Conservation (phyloP, 2,888 invertebrate genomes). For the Odontocerum albicorne region DNA sequence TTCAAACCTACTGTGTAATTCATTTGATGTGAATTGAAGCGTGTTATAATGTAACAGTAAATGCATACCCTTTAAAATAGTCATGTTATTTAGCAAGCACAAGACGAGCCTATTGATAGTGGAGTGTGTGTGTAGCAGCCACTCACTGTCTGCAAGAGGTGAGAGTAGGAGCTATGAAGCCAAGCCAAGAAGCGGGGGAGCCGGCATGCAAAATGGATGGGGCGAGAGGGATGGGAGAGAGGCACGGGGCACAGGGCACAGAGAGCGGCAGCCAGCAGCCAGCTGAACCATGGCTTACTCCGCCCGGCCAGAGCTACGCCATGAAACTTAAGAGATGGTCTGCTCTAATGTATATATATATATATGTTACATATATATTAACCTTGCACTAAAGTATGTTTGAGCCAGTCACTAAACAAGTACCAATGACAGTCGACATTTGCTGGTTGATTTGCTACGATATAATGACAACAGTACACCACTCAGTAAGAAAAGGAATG, state of each 20-base stretch:
- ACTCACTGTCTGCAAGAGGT: conserved; percentile 18
- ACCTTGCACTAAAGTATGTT: neutral
- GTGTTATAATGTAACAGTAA: too few relatives aligned
- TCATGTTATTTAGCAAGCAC: too few relatives aligned
- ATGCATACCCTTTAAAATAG: too few relatives aligned
- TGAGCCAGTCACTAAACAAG: conserved; percentile 19
- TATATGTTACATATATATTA: conserved; percentile 24
- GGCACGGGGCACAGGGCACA: conserved; percentile 41
- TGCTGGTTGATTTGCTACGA: conserved; percentile 20
- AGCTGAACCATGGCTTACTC: conserved; percentile 28
- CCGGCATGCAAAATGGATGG: conserved; percentile 37
- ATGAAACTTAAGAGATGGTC: conserved; percentile 61
- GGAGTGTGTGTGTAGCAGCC: conserved; percentile 33
- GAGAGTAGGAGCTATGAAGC: conserved; percentile 19
- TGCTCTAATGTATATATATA: conserved; percentile 32
- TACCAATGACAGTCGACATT: conserved; percentile 25
- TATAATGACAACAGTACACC: conserved; percentile 22
- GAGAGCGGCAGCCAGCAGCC: conserved; percentile 41
- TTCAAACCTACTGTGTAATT: too few relatives aligned
- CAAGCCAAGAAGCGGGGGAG: conserved; percentile 19
- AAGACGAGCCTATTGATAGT: too few relatives aligned
- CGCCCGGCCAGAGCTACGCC: conserved; percentile 47
- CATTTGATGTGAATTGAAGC: too few relatives aligned
- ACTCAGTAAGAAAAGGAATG: conserved; percentile 1
- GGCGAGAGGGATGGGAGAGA: conserved; percentile 39